Evolutionary conservation across 2,797 vertebrate genomes (phyloP).

Genomic region (Lerista edwardsae): DNA sequence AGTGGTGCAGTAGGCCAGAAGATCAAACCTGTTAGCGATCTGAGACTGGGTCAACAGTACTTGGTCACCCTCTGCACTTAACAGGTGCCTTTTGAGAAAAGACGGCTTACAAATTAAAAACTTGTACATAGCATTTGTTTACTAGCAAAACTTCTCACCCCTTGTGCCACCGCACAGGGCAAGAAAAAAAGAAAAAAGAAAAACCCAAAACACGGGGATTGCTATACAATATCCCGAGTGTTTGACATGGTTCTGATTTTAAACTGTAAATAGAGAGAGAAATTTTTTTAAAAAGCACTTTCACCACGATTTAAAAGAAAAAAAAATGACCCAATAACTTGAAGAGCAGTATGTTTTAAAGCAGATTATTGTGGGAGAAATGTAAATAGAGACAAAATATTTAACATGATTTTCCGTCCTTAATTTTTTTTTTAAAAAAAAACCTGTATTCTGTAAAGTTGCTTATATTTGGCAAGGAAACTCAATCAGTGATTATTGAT

Average conservation of each 20-base stretch:
- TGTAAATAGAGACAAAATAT: conserved; percentile 85
- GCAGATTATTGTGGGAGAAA: conserved; percentile 79
- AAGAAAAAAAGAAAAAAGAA: conserved; percentile 20
- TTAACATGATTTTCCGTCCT: conserved; percentile 83
- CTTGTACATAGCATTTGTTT: conserved; percentile 69
- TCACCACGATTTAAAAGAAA: conserved; percentile 97
- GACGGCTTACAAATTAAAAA: conserved; percentile 57
- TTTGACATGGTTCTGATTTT: conserved; percentile 78
- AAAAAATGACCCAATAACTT: conserved; percentile 78
- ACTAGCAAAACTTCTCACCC: conserved; percentile 72
- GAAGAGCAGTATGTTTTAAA: conserved; percentile 77
- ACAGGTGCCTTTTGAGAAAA: conserved; percentile 76
- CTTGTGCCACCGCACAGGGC: conserved; percentile 57
- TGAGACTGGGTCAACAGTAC: conserved; percentile 49
- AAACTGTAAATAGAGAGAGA: conserved; percentile 96
- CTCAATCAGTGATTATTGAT: conserved; percentile 75
- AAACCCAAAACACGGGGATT: conserved; percentile 35
- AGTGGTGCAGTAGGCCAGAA: conserved; percentile 15
- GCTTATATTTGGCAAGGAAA: conserved; percentile 77
- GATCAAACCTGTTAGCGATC: conserved; percentile 25
- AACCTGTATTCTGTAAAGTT: conserved; percentile 74
- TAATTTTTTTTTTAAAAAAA: conserved; percentile 62
- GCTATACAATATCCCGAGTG: conserved; percentile 69
- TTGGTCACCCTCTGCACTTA: conserved; percentile 70
- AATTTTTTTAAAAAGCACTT: conserved; percentile 98